phyloP scores from a whole-genome alignment of 2,113 vertebrate genomes.

The Dolichotis patagonum region DNA sequence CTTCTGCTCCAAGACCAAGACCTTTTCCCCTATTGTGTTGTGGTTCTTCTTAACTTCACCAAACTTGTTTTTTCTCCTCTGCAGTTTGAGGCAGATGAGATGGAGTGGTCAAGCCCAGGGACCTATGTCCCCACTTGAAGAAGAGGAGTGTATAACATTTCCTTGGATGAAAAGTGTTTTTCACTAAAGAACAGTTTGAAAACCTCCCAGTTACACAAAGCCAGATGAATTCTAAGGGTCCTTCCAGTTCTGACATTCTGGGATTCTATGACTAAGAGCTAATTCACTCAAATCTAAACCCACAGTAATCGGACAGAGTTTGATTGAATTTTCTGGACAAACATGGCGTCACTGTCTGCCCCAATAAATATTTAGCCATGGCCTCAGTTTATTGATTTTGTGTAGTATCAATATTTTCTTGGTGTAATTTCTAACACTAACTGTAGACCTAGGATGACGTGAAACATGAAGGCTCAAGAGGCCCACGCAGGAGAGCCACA shows the following conservation, averaged over 20 bases:
- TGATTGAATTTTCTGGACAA: constrained; percentile 76
- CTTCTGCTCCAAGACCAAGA: neutral
- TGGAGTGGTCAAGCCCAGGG: neutral
- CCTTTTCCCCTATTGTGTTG: neutral
- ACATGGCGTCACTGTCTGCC: constrained; percentile 57
- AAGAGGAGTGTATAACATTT: neutral
- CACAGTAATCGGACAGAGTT: constrained; percentile 64
- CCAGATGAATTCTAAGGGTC: constrained; percentile 54
- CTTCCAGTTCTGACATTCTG: constrained; percentile 63
- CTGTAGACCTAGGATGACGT: constrained; percentile 36
- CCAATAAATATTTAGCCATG: constrained; percentile 75
- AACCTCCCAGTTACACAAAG: constrained; percentile 22
- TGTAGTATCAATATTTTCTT: constrained; percentile 74
- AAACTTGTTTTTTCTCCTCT: constrained; percentile 25
- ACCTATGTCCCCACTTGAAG: neutral
- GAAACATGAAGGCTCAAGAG: constrained; percentile 45
- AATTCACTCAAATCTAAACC: constrained; percentile 70
- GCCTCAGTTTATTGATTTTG: constrained; percentile 72
- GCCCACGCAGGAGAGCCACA: constrained; percentile 50
- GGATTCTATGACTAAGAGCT: constrained; percentile 69
- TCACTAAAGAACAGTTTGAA: constrained; percentile 60
- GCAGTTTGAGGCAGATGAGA: neutral
- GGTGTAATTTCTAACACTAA: constrained; percentile 29
- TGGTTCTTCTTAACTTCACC: neutral
- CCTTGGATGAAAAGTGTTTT: neutral